phyloP scores from a whole-genome alignment of 2,113 vertebrate genomes.

The Shinisaurus crocodilurus region DNA sequence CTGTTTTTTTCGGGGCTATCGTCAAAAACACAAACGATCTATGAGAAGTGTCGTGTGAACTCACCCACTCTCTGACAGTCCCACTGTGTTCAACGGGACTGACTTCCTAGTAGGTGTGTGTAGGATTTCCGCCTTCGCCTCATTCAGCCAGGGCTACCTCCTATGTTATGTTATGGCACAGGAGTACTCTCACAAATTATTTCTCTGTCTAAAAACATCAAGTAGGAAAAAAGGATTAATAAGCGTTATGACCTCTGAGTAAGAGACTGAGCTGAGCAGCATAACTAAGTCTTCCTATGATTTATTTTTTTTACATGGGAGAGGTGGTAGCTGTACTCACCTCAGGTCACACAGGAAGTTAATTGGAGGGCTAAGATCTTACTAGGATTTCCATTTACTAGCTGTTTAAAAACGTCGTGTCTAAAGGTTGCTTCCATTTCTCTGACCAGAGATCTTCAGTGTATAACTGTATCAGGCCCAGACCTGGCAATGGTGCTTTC shows the following conservation, averaged over 20 bases:
- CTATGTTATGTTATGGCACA: neutral
- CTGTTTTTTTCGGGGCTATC: too few species aligned
- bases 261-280: conserved; percentile 6
- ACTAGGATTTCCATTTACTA: conserved; percentile 13
- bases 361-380: conserved; percentile 16
- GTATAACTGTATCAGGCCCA: neutral
- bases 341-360: conserved; percentile 9
- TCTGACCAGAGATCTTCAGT: conserved; percentile 21
- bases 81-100: too few species aligned
- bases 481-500: conserved; percentile 58
- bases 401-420: conserved; percentile 1
- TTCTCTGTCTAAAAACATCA: neutral
- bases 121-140: neutral
- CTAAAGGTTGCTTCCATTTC: conserved; percentile 25
- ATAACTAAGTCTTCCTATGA: conserved; percentile 14
- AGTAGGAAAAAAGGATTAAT: neutral
- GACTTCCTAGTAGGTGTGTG: neutral
- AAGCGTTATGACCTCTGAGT: conserved; percentile 8
- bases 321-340: neutral
- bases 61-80: too few species aligned
- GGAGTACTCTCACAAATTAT: neutral
- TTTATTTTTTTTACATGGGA: conserved; percentile 11
- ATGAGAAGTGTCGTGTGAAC: too few species aligned
- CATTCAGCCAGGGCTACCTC: neutral
- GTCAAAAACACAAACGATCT: too few species aligned